These are phyloP conservation scores for Cataglyphis altisquamis DNA, from an alignment of 2,888 invertebrate genomes.

Conservation along the genomic window DNA sequence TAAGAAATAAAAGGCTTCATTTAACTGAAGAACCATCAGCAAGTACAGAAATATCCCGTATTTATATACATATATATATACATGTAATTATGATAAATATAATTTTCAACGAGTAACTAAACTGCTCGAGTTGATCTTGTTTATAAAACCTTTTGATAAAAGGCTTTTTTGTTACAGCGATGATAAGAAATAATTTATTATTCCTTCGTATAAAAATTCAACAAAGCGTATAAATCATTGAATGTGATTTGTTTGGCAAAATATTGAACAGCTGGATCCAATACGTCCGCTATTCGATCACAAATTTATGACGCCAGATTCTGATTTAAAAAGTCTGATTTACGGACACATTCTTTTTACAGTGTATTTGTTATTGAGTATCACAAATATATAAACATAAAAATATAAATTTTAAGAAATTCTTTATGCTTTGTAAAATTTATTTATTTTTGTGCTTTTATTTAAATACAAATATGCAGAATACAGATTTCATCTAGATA, in stretches of 20 bases:
- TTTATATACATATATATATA: neutral
- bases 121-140: neutral
- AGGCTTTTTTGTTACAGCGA: neutral
- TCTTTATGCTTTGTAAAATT: neutral
- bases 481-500: too few species aligned
- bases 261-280: neutral
- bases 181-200: neutral
- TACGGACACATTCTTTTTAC: neutral
- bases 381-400: neutral
- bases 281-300: neutral
- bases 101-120: neutral
- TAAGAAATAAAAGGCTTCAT: neutral
- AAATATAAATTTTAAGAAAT: neutral
- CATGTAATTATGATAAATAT: neutral
- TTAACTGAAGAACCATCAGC: neutral
- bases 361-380: neutral
- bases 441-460: neutral
- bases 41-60: neutral
- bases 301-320: neutral
- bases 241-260: neutral
- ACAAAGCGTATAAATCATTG: neutral
- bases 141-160: neutral
- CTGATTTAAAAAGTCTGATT: neutral
- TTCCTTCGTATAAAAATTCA: neutral
- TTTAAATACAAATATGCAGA: too few species aligned